Conservation (phyloP, 2,888 invertebrate species). For the Labia minor region DNA sequence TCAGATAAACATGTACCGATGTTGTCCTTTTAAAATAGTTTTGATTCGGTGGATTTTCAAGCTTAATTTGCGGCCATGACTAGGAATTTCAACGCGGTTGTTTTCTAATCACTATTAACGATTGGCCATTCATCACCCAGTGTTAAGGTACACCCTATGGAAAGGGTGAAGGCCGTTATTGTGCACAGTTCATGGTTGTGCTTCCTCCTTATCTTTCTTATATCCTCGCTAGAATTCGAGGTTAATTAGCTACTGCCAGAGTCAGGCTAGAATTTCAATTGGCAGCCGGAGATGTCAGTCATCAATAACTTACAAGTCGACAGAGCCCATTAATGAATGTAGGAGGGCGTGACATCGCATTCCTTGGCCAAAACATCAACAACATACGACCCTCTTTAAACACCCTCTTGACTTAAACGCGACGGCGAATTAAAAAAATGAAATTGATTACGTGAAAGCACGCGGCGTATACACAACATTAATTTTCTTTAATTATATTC, state of each 20-base stretch:
- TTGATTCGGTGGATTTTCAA: no score
- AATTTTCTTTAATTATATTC: background rate
- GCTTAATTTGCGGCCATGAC: no score
- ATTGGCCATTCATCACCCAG: no score
- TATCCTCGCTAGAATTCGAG: slow-evolving; percentile 1
- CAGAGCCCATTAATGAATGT: background rate
- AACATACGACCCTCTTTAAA: background rate
- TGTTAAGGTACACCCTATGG: no score
- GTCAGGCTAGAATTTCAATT: slow-evolving; percentile 4
- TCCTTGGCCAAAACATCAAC: background rate
- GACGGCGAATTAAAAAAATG: no score
- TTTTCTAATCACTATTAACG: no score
- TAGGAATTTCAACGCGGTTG: no score
- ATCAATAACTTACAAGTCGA: slow-evolving; percentile 1
- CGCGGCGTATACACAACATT: background rate
- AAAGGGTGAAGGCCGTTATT: background rate
- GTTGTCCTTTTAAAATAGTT: no score
- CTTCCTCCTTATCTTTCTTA: background rate
- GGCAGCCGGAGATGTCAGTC: slow-evolving; percentile 13
- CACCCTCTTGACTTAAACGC: background rate
- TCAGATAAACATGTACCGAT: no score
- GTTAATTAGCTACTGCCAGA: slow-evolving; percentile 5
- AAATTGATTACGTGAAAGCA: background rate
- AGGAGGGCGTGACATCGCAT: background rate
- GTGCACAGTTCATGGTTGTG: background rate